Base-by-base conservation (phyloP, 2,797 vertebrate species). In the Lutjanus campechanus region DNA sequence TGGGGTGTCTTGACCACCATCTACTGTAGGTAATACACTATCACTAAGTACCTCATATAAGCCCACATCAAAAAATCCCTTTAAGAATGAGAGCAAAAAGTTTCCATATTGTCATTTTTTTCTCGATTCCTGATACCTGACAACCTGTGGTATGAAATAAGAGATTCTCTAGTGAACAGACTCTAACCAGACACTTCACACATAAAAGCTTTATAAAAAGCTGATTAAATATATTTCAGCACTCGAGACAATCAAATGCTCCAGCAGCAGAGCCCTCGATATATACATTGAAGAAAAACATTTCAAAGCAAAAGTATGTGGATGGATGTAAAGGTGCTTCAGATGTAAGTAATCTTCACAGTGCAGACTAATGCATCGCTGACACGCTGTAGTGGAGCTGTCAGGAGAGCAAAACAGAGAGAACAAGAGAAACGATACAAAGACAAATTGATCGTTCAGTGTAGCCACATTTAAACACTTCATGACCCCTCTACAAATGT, bases 211-310 rank as follows among this genome's bases (percentile, higher is more conserved):
- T 29, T 16, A 36, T 36, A 36, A 36, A 36, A 36, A 36, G 44
- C 41, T 65, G 64, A 69, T 64, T 70, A 40, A 54, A 53, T 17
- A 50, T 49, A 19, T 63, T 74, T 61, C 29, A 55, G 60, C 43
- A 43, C 13, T 54, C 2, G 1, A 79, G 29, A 73, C 62, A 41
- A 29, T 65, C 58, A 16, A 41, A 59, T n/a, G 61, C n/a, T 40
- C 13, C 20, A 51, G 40, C 47, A 46, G 64, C 3, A 36, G 0
- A 62, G 56, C 16, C 15, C 5, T 50, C 59, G n/a, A 55, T 49
- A n/a, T 49, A n/a, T 1, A 19, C 25, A 41, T 8, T 17, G 0
- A 46, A 67, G 19, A 60, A 47, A 60, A 75, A 46, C 6, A 56
- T 56, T 47, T 63, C 13, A 59, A 41, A 61, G 41, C 4, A 7